phyloP scores from a whole-genome alignment of 2,113 vertebrate genomes.

The Paralichthys olivaceus region DNA sequence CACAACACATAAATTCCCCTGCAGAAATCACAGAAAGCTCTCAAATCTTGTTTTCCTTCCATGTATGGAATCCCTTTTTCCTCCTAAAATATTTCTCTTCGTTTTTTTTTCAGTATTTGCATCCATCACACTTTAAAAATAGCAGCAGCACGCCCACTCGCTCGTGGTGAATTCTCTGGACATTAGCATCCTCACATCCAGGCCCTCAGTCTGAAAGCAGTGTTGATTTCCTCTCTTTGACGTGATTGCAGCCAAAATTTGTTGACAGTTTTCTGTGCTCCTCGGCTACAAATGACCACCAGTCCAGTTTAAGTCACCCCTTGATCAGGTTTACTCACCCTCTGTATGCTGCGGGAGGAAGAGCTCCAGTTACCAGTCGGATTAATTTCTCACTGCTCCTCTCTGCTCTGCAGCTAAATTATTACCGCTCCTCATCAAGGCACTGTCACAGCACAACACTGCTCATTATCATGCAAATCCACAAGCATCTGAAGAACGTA shows the following conservation, averaged over 20 bases:
- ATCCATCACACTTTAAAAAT: too few relatives aligned
- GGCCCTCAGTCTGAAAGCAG: too few relatives aligned
- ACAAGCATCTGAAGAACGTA: constrained; percentile 22
- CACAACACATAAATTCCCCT: too few relatives aligned
- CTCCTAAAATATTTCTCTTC: too few relatives aligned
- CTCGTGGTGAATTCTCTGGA: not conserved
- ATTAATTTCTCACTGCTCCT: constrained; percentile 32
- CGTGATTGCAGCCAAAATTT: not conserved
- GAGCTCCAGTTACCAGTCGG: constrained; percentile 1
- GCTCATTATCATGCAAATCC: constrained; percentile 70
- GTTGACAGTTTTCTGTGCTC: not conserved
- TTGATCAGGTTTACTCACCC: constrained; percentile 1
- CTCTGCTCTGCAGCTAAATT: constrained; percentile 30
- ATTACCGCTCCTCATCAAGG: constrained; percentile 45
- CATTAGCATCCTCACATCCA: not conserved
- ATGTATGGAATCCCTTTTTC: too few relatives aligned
- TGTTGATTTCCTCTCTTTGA: not conserved
- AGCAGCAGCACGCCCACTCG: too few relatives aligned
- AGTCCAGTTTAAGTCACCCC: not conserved
- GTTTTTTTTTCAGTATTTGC: too few relatives aligned
- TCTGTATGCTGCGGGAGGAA: not conserved
- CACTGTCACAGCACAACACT: constrained; percentile 29
- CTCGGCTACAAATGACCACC: constrained; percentile 12
- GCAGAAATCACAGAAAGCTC: too few relatives aligned
- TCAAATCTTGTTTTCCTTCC: too few relatives aligned